Evolutionary conservation across 2,113 vertebrate species (phyloP).

Genomic region (Tonatia bakeri): DNA sequence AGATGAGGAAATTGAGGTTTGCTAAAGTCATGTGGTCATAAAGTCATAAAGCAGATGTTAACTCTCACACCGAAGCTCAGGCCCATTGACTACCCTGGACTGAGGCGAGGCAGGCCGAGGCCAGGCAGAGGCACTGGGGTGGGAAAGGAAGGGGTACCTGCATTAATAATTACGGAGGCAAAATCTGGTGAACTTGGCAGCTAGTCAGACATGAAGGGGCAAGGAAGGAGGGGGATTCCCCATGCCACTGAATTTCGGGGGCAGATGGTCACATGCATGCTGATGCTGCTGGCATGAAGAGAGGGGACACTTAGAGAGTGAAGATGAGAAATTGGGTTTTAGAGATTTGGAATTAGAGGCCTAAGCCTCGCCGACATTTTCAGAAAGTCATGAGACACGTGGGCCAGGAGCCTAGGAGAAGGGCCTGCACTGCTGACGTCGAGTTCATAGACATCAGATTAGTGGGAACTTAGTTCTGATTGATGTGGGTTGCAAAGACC

Average conservation of each 20-base stretch:
- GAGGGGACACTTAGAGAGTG: neutral
- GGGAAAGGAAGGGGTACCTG: rapidly evolving
- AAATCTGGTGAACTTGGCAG: neutral
- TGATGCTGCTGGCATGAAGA: neutral
- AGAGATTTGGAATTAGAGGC: neutral
- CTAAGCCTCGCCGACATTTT: rapidly evolving
- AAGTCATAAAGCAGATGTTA: neutral
- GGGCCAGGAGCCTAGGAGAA: neutral
- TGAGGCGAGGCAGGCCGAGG: too few species aligned
- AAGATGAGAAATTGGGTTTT: neutral
- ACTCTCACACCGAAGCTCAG: neutral
- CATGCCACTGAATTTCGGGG: neutral
- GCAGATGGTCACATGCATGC: neutral
- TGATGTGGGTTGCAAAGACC: neutral
- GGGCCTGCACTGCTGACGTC: too few species aligned
- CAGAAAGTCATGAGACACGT: neutral
- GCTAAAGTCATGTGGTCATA: neutral
- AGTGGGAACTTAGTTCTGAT: neutral
- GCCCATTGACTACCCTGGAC: neutral
- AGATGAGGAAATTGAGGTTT: neutral
- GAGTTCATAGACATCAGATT: neutral
- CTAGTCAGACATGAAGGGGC: neutral
- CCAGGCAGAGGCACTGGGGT: neutral
- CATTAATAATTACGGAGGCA: neutral
- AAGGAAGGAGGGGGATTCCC: neutral